Conservation (phyloP, 2,797 vertebrate genomes). For the Enteromius treurensis region DNA sequence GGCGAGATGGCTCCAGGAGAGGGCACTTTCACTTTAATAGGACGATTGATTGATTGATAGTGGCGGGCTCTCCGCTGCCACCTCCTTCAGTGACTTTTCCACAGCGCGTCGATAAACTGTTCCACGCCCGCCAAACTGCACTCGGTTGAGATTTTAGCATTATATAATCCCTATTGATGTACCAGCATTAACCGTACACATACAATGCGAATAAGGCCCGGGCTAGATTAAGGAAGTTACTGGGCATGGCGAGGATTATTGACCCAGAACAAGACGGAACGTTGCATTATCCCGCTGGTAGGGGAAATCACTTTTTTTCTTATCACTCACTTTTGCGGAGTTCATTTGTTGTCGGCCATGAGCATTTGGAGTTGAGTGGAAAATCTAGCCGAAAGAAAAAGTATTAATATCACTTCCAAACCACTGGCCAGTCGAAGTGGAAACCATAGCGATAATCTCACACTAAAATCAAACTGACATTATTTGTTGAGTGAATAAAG, state of each 20-base stretch:
- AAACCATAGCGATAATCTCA: slow-evolving; percentile 23
- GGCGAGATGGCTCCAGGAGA: slow-evolving; percentile 40
- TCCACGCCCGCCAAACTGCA: slow-evolving; percentile 26
- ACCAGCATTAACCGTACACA: slow-evolving; percentile 49
- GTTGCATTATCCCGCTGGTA: slow-evolving; percentile 11
- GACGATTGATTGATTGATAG: slow-evolving; percentile 55
- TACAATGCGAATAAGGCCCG: slow-evolving; percentile 30
- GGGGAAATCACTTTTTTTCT: slow-evolving; percentile 19
- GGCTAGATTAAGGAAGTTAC: slow-evolving; percentile 50
- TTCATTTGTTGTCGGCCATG: slow-evolving; percentile 8
- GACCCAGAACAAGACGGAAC: slow-evolving; percentile 24
- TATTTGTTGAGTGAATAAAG: slow-evolving; percentile 29
- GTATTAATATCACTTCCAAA: slow-evolving; percentile 13
- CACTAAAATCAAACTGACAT: slow-evolving; percentile 34
- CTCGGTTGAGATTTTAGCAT: slow-evolving; percentile 36
- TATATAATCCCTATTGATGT: slow-evolving; percentile 56
- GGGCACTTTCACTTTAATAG: slow-evolving; percentile 54
- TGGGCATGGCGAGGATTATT: slow-evolving; percentile 45
- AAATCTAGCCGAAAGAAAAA: not conserved
- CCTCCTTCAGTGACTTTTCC: slow-evolving; percentile 52
- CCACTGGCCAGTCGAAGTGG: not conserved
- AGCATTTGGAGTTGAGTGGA: slow-evolving; percentile 3
- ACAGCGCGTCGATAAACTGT: slow-evolving; percentile 42
- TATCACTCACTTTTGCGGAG: slow-evolving; percentile 18
- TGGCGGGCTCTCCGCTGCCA: slow-evolving; percentile 34